Conservation (phyloP, 2,888 invertebrate species). For the Eristalis intricaria region DNA sequence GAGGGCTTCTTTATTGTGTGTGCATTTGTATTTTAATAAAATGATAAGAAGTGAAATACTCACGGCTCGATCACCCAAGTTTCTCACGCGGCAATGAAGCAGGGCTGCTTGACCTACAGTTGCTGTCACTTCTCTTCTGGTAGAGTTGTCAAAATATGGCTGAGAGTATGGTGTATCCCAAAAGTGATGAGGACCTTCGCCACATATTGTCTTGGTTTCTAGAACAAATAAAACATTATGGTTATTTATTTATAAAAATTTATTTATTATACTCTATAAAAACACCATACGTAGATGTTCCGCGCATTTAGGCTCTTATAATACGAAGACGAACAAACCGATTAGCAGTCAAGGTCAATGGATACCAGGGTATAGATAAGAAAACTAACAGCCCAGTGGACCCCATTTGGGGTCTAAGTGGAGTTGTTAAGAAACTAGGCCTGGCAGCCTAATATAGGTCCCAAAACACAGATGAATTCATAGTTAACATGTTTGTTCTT, state of each 20-base stretch:
- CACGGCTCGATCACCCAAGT: conserved; percentile 94
- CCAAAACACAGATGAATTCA: too few species aligned
- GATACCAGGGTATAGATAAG: too few species aligned
- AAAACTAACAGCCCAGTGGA: too few species aligned
- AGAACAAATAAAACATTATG: conserved; percentile 50
- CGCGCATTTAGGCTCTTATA: too few species aligned
- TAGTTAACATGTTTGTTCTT: too few species aligned
- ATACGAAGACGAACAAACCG: too few species aligned
- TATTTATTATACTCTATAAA: background rate
- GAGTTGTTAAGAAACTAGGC: too few species aligned
- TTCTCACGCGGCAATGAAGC: conserved; percentile 92
- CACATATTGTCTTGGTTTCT: conserved; percentile 80
- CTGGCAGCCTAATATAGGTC: too few species aligned
- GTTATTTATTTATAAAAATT: background rate
- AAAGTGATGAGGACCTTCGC: conserved; percentile 81
- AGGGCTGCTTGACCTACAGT: conserved; percentile 94
- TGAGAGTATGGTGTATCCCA: conserved; percentile 87
- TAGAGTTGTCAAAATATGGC: conserved; percentile 94
- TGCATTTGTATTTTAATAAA: background rate
- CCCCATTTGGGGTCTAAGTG: too few species aligned
- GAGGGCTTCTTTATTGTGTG: too few species aligned
- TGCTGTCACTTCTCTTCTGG: conserved; percentile 91
- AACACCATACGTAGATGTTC: too few species aligned
- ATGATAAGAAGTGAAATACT: conserved; percentile 80
- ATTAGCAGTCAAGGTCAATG: too few species aligned